Evolutionary conservation across 1,140 invertebrate species (phyloP).

Genomic region (Lordiphosa clarofinis): DNA sequence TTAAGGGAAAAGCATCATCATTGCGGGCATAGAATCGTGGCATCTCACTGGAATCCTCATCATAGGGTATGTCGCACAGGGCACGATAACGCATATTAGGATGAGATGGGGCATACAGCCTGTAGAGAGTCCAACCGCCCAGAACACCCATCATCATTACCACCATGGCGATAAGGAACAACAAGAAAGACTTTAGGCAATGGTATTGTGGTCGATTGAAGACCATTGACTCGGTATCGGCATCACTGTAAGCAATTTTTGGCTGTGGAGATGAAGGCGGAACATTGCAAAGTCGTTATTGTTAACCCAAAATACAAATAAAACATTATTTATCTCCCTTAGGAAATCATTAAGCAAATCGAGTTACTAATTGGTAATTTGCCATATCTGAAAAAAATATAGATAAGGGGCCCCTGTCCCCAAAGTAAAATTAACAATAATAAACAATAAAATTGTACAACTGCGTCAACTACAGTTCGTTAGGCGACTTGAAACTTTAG

Average conservation of each 20-base stretch:
- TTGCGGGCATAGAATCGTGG: slow-evolving; percentile 66
- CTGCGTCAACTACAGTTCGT: no score
- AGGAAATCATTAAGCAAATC: not conserved
- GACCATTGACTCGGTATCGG: slow-evolving; percentile 79
- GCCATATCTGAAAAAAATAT: no score
- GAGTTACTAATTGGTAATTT: no score
- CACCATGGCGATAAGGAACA: slow-evolving; percentile 86
- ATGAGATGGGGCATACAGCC: slow-evolving; percentile 85
- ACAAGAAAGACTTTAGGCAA: slow-evolving; percentile 83
- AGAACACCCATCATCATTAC: slow-evolving; percentile 88
- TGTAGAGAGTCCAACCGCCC: slow-evolving; percentile 88
- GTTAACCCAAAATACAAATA: not conserved
- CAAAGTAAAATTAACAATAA: no score
- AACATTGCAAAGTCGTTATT: not conserved
- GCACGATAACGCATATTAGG: slow-evolving; percentile 84
- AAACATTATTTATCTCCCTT: not conserved
- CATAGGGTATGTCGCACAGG: slow-evolving; percentile 85
- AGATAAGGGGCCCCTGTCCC: no score
- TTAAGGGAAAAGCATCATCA: slow-evolving; percentile 64
- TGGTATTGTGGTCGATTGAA: slow-evolving; percentile 81
- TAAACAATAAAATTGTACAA: no score
- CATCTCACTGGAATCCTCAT: slow-evolving; percentile 73
- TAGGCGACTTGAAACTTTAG: no score
- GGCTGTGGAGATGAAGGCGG: slow-evolving; percentile 27
- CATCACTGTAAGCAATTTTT: slow-evolving; percentile 66